Conservation (phyloP, 2,888 invertebrate species). For the Dioctria rufipes region DNA sequence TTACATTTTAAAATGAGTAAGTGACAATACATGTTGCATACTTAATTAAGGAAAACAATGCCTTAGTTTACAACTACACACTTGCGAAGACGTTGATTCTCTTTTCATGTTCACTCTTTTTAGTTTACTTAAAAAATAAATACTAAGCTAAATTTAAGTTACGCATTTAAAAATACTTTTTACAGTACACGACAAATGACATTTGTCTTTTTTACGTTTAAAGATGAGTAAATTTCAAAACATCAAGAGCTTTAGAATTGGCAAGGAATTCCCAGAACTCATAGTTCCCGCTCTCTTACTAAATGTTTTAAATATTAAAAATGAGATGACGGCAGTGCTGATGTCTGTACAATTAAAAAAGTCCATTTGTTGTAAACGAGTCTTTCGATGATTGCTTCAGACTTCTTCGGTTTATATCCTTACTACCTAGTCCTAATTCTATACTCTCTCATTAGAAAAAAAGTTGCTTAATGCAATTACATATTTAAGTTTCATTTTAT, state of each 20-base stretch:
- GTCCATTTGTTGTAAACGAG: slow-evolving; percentile 8
- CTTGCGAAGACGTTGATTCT: slow-evolving; percentile 30
- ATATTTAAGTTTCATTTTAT: slow-evolving; percentile 23
- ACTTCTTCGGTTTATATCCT: slow-evolving; percentile 13
- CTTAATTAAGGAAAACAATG: neutral
- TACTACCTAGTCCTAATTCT: slow-evolving; percentile 16
- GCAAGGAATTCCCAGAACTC: slow-evolving; percentile 10
- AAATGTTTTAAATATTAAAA: slow-evolving; percentile 34
- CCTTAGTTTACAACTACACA: slow-evolving; percentile 20
- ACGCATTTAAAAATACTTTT: slow-evolving; percentile 36
- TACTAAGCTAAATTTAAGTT: slow-evolving; percentile 33
- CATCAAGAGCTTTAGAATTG: slow-evolving; percentile 15
- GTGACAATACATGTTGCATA: slow-evolving; percentile 6
- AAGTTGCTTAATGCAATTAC: slow-evolving; percentile 19
- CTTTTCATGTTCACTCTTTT: slow-evolving; percentile 31
- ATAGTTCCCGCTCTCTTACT: neutral
- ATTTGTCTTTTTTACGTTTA: slow-evolving; percentile 11
- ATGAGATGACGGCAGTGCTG: slow-evolving; percentile 42
- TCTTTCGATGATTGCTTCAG: slow-evolving; percentile 47
- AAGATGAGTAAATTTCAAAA: slow-evolving; percentile 39
- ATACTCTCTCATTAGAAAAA: slow-evolving; percentile 11
- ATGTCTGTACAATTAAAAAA: slow-evolving; percentile 41
- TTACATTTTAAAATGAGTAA: slow-evolving; percentile 46
- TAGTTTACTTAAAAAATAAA: slow-evolving; percentile 34
- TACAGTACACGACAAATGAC: slow-evolving; percentile 18